These are phyloP conservation scores for Perithous albicinctus DNA, from an alignment of 2,888 invertebrate species.

Conservation along the genomic window DNA sequence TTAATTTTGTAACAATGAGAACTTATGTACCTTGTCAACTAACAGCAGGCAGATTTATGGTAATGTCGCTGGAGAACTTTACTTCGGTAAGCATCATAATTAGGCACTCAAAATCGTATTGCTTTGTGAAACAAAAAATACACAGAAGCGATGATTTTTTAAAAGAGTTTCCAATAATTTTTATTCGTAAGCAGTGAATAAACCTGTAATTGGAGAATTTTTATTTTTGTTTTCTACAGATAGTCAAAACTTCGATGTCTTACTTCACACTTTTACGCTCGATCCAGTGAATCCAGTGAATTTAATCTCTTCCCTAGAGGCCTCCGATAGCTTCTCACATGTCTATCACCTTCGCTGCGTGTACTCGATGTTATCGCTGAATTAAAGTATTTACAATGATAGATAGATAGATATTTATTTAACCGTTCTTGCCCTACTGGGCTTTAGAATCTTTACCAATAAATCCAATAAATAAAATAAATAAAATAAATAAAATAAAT, in stretches of 20 bases:
- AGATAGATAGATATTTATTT: too few relatives aligned
- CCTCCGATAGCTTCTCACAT: too few relatives aligned
- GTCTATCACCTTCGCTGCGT: too few relatives aligned
- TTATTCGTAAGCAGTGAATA: not conserved
- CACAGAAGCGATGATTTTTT: not conserved
- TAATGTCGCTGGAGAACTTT: slow-evolving; percentile 56
- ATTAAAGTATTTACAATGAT: too few relatives aligned
- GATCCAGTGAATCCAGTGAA: not conserved
- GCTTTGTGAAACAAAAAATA: not conserved
- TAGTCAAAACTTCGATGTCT: slow-evolving; percentile 7
- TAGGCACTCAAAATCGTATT: not conserved
- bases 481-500: too few relatives aligned
- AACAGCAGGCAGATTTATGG: slow-evolving; percentile 52
- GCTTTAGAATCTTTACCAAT: too few relatives aligned
- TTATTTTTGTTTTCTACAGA: not conserved
- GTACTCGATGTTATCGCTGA: too few relatives aligned
- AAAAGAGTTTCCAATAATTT: not conserved
- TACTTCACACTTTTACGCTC: slow-evolving; percentile 3
- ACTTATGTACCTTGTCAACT: slow-evolving; percentile 51
- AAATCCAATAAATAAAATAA: too few relatives aligned
- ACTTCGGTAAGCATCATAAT: slow-evolving; percentile 33
- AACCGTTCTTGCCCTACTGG: too few relatives aligned
- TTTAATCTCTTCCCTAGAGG: not conserved
- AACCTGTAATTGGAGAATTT: not conserved
- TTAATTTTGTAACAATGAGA: slow-evolving; percentile 47